Base-by-base conservation (phyloP, 2,888 invertebrate genomes). In the Xylocampa areola region DNA sequence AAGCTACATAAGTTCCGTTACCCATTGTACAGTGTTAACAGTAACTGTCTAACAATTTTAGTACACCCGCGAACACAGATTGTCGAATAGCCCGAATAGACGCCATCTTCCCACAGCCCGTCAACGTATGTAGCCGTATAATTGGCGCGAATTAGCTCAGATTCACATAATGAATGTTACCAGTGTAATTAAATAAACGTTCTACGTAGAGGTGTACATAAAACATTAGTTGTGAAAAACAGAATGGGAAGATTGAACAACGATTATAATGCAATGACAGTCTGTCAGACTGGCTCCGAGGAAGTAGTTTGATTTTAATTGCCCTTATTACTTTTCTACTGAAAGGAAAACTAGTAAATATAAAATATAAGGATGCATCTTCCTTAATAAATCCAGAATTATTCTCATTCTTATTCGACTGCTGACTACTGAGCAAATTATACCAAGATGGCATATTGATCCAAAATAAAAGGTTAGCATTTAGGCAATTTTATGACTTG, bases 51-150 rank as follows among this genome's bases (percentile, higher is more conserved):
- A 58, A 65, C 60, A 45, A 73, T 69, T 71, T 54, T 57, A 47
- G 54, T 62, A 65, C 27, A 48, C 16, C 33, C 30, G 55, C 36
- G 17, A 68, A 58, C 53, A 60, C 19, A 49, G 65, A 57, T 60
- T 57, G 60, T 60, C 65, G 48, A 65, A 61, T 55, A 61, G 43
- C 57, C 43, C 65, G 48, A 65, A 61, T 55, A 61, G 43, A 54
- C 43, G 35, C 52, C 52, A 53, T 61, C 68, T 88, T 89, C 89
- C 85, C 89, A 90, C 89, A 89, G 86, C 80, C 81, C 61, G 61
- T 50, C 55, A 44, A 23, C 37, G 14, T 45, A 47, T 57, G 59
- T 68, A 66, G 60, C 66, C 53, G 62, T 61, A 68, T 81, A 79
- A 81, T 78, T 73, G 80, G 55, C 54, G 59, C 48, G 59, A 79